A percentile compares a stretch with the other conserved stretches of the same genome.
Conservation (phyloP, 2,797 vertebrate species). For the Bufotes viridis region DNA sequence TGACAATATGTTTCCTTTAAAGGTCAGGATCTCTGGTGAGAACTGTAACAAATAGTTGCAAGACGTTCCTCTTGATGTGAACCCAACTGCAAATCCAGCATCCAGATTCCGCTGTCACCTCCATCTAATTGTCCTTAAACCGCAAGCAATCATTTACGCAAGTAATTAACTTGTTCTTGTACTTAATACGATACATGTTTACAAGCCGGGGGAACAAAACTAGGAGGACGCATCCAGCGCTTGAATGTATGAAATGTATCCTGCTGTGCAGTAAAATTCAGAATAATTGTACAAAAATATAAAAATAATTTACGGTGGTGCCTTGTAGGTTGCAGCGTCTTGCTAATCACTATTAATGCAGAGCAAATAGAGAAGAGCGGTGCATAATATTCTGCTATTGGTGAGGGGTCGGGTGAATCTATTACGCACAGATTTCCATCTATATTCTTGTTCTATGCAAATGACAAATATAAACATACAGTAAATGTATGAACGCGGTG, state of each 20-base stretch:
- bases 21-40: background rate
- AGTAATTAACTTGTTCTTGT: slow-evolving; percentile 15
- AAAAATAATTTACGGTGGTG: background rate
- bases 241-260: background rate
- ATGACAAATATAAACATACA: slow-evolving; percentile 46
- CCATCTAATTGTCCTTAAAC: background rate
- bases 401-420: background rate
- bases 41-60: background rate
- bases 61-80: background rate
- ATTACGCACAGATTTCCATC: slow-evolving; percentile 19
- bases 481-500: slow-evolving; percentile 36
- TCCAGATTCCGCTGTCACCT: background rate
- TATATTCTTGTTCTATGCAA: slow-evolving; percentile 49
- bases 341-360: slow-evolving; percentile 45
- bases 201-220: background rate
- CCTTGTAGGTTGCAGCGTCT: background rate
- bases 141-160: slow-evolving; percentile 3
- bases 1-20: background rate
- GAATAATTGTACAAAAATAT: slow-evolving; percentile 22
- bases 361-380: background rate
- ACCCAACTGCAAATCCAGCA: background rate
- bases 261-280: slow-evolving; percentile 10
- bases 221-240: background rate
- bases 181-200: slow-evolving; percentile 23
- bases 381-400: background rate